Evolutionary conservation across 2,113 vertebrate species (phyloP).

Genomic region (Cynopterus brachyotis): DNA sequence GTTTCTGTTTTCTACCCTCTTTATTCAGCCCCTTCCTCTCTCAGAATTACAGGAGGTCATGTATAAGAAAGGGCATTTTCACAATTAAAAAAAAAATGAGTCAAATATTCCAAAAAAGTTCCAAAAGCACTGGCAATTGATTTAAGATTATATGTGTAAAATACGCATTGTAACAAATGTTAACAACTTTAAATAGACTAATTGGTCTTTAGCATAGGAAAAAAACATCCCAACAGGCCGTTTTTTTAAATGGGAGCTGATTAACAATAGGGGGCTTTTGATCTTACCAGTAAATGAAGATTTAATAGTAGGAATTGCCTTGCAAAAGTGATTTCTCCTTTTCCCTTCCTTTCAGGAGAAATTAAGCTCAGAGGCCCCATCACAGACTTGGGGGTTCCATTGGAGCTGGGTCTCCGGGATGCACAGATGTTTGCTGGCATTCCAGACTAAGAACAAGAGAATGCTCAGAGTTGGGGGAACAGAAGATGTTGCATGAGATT

Average conservation of each 20-base stretch:
- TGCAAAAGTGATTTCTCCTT: not conserved
- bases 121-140: not conserved
- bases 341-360: not conserved
- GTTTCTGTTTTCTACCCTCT: not conserved
- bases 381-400: not conserved
- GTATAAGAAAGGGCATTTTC: constrained; percentile 17
- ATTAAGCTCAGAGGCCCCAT: not conserved
- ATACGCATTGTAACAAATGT: not conserved
- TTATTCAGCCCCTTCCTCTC: not conserved
- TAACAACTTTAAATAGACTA: constrained; percentile 31
- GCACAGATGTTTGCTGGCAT: not conserved
- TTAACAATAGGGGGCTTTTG: not conserved
- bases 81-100: constrained; percentile 2
- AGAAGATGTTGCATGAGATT: not conserved
- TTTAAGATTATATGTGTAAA: constrained; percentile 16
- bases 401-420: not conserved
- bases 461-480: not conserved
- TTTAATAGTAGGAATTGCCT: not conserved
- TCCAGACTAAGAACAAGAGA: not conserved
- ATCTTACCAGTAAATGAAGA: constrained; percentile 25
- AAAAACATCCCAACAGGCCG: not conserved
- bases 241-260: not conserved
- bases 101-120: not conserved
- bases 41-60: not conserved
- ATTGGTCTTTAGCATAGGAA: not conserved